Evolutionary conservation across 2,113 vertebrate genomes (phyloP), one percentile per base, ranked within the genome.

Genomic region (Hystrix cristata): DNA sequence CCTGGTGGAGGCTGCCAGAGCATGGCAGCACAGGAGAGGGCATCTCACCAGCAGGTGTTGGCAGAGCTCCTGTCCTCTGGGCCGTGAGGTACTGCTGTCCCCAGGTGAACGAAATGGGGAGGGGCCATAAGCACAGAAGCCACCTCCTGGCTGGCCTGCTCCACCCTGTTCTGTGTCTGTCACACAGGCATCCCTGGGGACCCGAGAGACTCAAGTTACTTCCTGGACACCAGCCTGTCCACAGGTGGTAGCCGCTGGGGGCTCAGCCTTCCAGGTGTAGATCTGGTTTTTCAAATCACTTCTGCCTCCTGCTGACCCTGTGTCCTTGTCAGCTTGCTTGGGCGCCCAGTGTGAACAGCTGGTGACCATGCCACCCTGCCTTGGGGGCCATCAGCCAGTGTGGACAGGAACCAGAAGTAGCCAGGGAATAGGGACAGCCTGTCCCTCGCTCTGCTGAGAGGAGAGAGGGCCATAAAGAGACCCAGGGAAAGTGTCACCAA

Each of bases 141-240:
- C 1, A 13, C 89, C 69, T 95, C 65, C 64, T 55, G 5, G 1
- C 38, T 2, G 8, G 92, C 53, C 48, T 4, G 1, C 7, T 43
- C 79, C 25, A 3, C 55, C 16, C 38, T 1, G 5, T 55, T 46
- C 57, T 38, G 34, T 2, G 57, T 67, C 51, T 88, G 53, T 67
- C 64, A 82, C 38, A 5, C 14, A 76, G 79, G 55, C n/a, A 21
- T 48, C 65, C 92, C 82, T 14, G 0, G 27, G 86, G 90, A 51
- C 69, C 31, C 53, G 27, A 64, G 90, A 92, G 72, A 82, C 88
- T 43, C 57, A 72, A 95, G 90, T 78, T 87, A 53, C 51, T 79
- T 97, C 94, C 97, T 80, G 76, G 94, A 79, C 55, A 89, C 85
- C 85, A 60, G 78, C 88, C 88, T 62, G 29, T 88, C 74, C 67